Evolutionary conservation across 2,797 vertebrate genomes (phyloP).

Genomic region (Falco novaeseelandiae): DNA sequence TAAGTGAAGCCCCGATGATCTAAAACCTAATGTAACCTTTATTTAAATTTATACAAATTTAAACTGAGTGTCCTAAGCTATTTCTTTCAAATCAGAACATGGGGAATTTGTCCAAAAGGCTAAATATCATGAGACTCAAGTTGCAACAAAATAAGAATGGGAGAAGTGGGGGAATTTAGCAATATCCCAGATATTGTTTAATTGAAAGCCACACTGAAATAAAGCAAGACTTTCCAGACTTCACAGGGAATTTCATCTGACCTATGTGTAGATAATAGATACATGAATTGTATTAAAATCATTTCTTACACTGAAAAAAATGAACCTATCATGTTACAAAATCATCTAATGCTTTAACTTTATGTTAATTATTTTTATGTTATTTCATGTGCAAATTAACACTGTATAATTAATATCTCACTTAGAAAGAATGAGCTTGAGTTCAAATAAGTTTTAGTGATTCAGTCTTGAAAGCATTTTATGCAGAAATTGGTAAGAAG

Average conservation of each 20-base stretch:
- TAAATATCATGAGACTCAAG: neutral
- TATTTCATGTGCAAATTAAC: neutral
- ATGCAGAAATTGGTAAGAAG: neutral
- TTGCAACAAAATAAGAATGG: neutral
- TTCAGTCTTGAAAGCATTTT: neutral
- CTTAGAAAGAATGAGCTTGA: neutral
- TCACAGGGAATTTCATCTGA: neutral
- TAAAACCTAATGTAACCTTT: neutral
- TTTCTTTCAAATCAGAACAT: neutral
- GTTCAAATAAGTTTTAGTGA: neutral
- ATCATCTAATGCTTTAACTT: neutral
- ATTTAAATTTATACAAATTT: neutral
- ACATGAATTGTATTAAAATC: neutral
- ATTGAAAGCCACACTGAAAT: constrained; percentile 2
- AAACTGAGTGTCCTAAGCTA: neutral
- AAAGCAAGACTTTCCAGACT: neutral
- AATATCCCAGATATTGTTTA: neutral
- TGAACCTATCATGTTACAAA: neutral
- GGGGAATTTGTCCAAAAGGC: neutral
- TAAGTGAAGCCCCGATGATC: neutral
- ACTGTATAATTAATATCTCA: neutral
- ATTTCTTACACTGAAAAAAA: neutral
- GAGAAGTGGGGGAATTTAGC: constrained; percentile 4
- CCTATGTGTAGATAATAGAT: neutral
- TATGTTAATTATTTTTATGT: neutral